A percentile compares a stretch with the other conserved stretches of the same genome.
These are phyloP conservation scores for Halichondria panicea DNA, from an alignment of 37 sponge, comb jelly and placozoan species.

Conservation along the genomic window DNA sequence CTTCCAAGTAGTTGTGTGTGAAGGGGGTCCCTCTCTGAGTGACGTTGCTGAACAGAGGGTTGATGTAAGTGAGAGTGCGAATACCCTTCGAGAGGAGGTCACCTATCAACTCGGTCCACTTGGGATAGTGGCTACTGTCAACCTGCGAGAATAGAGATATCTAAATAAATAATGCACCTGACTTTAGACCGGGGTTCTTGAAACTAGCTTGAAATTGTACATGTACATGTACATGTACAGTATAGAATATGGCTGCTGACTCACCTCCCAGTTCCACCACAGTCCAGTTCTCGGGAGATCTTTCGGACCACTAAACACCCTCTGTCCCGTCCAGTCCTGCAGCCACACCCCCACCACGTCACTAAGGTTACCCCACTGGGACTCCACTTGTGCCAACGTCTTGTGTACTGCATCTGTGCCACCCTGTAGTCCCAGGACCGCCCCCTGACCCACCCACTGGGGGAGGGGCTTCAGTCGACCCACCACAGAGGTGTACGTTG, in stretches of 20 bases:
- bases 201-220: too few species aligned
- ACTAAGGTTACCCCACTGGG: conserved; percentile 30
- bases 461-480: conserved; percentile 73
- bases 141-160: conserved; percentile 23
- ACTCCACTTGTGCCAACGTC: conserved; percentile 20
- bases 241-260: neutral
- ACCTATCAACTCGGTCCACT: conserved; percentile 51
- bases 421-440: conserved; percentile 79
- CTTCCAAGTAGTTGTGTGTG: conserved; percentile 71
- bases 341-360: conserved; percentile 82
- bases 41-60: conserved; percentile 58
- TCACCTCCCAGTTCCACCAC: conserved; percentile 93
- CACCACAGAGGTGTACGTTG: conserved; percentile 58
- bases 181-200: neutral
- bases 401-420: conserved; percentile 57
- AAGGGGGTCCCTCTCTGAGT: conserved; percentile 68
- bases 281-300: conserved; percentile 71
- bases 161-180: neutral
- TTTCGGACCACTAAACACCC: conserved; percentile 46
- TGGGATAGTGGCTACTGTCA: conserved; percentile 68
- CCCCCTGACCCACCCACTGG: conserved; percentile 68
- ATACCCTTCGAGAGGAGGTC: conserved; percentile 39
- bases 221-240: neutral
- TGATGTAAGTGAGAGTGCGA: conserved; percentile 62
- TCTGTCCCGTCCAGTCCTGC: conserved; percentile 89